Evolutionary conservation across 1,140 invertebrate species (phyloP).

Genomic region (Elymnias hypermnestra): DNA sequence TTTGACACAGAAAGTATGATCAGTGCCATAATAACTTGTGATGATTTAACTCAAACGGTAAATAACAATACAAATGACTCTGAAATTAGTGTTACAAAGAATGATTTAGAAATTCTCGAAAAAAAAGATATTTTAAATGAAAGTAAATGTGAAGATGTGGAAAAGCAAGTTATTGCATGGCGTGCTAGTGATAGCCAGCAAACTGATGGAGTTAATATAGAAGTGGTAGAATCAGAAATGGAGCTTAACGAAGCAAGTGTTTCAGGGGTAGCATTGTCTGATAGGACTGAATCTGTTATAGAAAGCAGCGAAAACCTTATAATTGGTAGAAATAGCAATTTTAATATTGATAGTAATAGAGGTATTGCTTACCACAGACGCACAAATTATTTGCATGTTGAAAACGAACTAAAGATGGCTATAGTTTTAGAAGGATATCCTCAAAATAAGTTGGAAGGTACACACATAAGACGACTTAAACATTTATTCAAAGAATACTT

Average conservation of each 20-base stretch:
- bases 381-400: slow-evolving; percentile 61
- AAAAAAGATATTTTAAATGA: too few relatives aligned
- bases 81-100: too few relatives aligned
- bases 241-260: slow-evolving; percentile 24
- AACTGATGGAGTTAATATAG: not conserved
- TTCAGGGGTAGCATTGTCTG: slow-evolving; percentile 32
- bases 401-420: slow-evolving; percentile 56
- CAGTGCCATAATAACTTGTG: not conserved
- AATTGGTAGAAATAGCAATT: slow-evolving; percentile 37
- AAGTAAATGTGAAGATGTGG: too few relatives aligned
- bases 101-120: too few relatives aligned
- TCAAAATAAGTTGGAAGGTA: slow-evolving; percentile 54
- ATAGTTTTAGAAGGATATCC: slow-evolving; percentile 59
- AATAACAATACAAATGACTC: too few relatives aligned
- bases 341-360: slow-evolving; percentile 56
- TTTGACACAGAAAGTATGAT: not conserved
- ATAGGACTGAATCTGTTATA: slow-evolving; percentile 42
- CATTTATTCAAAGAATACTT: slow-evolving; percentile 58
- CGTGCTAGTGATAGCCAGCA: not conserved
- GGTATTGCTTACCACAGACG: slow-evolving; percentile 60
- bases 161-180: slow-evolving; percentile 4
- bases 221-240: slow-evolving; percentile 2
- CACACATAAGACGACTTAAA: slow-evolving; percentile 50
- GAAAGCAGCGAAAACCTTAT: slow-evolving; percentile 46
- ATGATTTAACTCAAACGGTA: not conserved